Evolutionary conservation across 2,888 invertebrate species (phyloP), one percentile per base, ranked within the genome.

Genomic region (Platynereis dumerilii): DNA sequence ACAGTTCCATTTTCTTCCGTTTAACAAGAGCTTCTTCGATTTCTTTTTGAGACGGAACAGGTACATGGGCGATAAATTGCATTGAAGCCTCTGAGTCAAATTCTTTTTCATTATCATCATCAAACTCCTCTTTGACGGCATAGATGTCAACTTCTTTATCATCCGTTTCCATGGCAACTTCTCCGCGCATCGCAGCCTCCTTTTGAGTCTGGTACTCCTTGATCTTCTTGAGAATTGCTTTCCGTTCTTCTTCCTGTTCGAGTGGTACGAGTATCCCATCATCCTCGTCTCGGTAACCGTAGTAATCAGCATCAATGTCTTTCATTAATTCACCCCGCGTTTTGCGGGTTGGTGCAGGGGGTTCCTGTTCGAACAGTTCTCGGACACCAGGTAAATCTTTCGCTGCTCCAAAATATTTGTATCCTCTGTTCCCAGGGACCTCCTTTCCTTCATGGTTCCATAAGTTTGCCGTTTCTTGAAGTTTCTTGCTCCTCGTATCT

Each of bases 271-370:
- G 86, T 60, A 97, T 89, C 0, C 98, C 98, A 83, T 99, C 99
- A 79, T 99, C 99, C 77, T 99, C 99, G 84, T 99, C 99, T 76
- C 96, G 87, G 84, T 96, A 98, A 0, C 99, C 99, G 85, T 99
- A 99, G 86, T 99, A 99, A 85, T 96, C 96, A 0, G 98, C 97
- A 86, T 99, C 98, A 45, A 99, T 94, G 80, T 97, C 93, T 75
- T 94, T 92, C 96, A 98, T 97, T 59, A 99, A 87, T 83, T 99
- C 98, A 0, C 93, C 95, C 60, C 98, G 89, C 0, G 96, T 95
- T 85, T 95, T 94, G 27, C 95, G 88, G 17, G 93, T 92, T 3
- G 93, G 91, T 60, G 92, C 90, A 17, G 94, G 94, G 12, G 96
- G 80, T 71, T 81, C 83, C 82, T 96, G 96, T 82, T 97, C 96